Conservation (phyloP, 2,888 invertebrate species). For the Lysandra coridon region DNA sequence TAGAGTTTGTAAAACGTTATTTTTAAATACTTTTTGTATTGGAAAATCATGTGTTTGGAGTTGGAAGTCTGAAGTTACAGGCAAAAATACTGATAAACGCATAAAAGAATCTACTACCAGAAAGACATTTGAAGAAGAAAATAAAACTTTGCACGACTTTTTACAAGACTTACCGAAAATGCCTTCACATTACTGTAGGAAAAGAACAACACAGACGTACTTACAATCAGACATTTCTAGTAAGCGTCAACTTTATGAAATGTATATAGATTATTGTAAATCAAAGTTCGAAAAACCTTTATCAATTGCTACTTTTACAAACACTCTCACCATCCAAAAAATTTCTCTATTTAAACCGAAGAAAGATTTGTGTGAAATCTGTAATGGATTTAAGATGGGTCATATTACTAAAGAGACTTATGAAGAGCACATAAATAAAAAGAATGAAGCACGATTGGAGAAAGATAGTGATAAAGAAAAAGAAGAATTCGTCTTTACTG, state of each 20-base stretch:
- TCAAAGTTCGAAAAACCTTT: constrained; percentile 24
- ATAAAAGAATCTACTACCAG: constrained; percentile 13
- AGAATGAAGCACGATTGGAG: constrained; percentile 41
- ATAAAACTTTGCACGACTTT: constrained; percentile 18
- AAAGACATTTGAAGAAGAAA: constrained; percentile 24
- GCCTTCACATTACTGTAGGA: constrained; percentile 31
- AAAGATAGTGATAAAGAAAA: constrained; percentile 36
- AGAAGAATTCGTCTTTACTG: constrained; percentile 42
- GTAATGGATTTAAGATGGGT: constrained; percentile 40
- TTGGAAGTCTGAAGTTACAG: constrained; percentile 30
- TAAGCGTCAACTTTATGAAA: constrained; percentile 28
- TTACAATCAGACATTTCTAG: constrained; percentile 28
- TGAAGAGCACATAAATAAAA: constrained; percentile 38
- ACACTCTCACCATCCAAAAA: constrained; percentile 27
- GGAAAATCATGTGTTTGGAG: constrained; percentile 34
- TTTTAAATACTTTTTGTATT: constrained; percentile 31
- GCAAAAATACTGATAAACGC: constrained; percentile 27
- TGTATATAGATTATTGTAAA: constrained; percentile 32
- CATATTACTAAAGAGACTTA: constrained; percentile 42
- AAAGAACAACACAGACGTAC: constrained; percentile 31
- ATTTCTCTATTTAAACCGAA: constrained; percentile 36
- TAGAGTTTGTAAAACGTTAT: constrained; percentile 33
- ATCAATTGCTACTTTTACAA: constrained; percentile 32
- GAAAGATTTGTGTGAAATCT: constrained; percentile 31
- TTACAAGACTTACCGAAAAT: constrained; percentile 28